These are phyloP conservation scores for Argopecten irradians DNA, from an alignment of 1,140 invertebrate genomes.

Conservation along the genomic window DNA sequence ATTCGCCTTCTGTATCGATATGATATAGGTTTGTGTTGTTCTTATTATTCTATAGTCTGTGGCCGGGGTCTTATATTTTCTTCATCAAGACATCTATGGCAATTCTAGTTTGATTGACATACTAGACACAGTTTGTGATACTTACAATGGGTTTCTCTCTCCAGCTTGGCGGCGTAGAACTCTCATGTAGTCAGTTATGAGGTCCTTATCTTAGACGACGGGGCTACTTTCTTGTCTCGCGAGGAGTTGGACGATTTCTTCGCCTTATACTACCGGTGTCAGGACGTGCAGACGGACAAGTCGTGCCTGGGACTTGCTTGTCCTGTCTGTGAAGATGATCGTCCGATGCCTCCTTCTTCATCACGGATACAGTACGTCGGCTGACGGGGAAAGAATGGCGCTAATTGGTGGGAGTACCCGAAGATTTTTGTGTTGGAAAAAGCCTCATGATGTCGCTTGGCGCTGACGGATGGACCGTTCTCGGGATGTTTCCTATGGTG, in stretches of 20 bases:
- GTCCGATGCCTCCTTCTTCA: neutral
- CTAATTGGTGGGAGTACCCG: neutral
- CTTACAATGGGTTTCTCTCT: constrained; percentile 54
- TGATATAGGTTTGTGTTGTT: too few relatives aligned
- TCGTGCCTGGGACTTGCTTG: neutral
- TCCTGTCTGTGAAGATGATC: neutral
- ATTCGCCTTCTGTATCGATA: too few relatives aligned
- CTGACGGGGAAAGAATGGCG: neutral
- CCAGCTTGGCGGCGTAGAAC: constrained; percentile 55
- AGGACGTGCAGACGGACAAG: neutral
- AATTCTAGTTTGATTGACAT: neutral
- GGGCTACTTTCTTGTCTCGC: constrained; percentile 25
- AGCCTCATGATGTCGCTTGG: neutral
- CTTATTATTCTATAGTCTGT: too few relatives aligned
- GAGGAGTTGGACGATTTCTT: neutral
- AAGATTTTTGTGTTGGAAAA: neutral
- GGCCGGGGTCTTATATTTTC: too few relatives aligned
- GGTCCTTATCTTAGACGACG: constrained; percentile 34
- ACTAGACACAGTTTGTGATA: constrained; percentile 29
- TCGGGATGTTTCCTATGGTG: neutral
- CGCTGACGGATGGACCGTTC: neutral
- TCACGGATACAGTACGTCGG: neutral
- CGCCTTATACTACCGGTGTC: neutral
- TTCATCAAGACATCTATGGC: neutral
- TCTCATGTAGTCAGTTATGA: constrained; percentile 63